Evolutionary conservation across 2,113 vertebrate species (phyloP), one percentile per base, ranked within the genome.

Genomic region (Saccopteryx leptura): DNA sequence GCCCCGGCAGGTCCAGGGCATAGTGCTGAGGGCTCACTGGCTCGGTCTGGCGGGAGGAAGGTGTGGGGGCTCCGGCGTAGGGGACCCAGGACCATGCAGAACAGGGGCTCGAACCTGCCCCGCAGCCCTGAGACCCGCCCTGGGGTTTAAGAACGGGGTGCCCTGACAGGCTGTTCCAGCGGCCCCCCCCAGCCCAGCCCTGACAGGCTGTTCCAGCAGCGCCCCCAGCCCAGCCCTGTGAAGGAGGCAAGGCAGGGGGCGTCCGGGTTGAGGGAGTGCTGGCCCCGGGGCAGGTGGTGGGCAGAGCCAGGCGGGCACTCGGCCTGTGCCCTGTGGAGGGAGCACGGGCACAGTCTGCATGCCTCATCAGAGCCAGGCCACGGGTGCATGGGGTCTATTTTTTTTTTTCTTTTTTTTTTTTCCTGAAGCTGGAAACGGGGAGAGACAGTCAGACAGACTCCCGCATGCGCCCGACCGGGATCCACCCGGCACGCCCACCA

Each of bases 381-480:
- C 52, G 50, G 69, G 66, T 66, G 28, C 50, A 65, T n/a, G 75
- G 85, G 15, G 69, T 82, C 84, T 87, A 52, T 71, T 96, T 75
- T 79, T 92, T n/a, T n/a, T n/a, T n/a, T n/a, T n/a, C n/a, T n/a
- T n/a, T n/a, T n/a, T n/a, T n/a, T n/a, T n/a, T n/a, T n/a, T n/a
- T n/a, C n/a, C n/a, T n/a, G n/a, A n/a, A n/a, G n/a, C n/a, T n/a
- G n/a, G n/a, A n/a, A n/a, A n/a, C n/a, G n/a, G n/a, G n/a, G n/a
- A n/a, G n/a, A n/a, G n/a, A n/a, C n/a, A n/a, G n/a, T n/a, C n/a
- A n/a, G n/a, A n/a, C n/a, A n/a, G n/a, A n/a, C n/a, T n/a, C n/a
- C n/a, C n/a, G n/a, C n/a, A n/a, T n/a, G n/a, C n/a, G n/a, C n/a
- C n/a, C n/a, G n/a, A n/a, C n/a, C n/a, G n/a, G n/a, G n/a, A n/a